Evolutionary conservation across 2,113 vertebrate genomes (phyloP).

Genomic region (Fregata magnificens): DNA sequence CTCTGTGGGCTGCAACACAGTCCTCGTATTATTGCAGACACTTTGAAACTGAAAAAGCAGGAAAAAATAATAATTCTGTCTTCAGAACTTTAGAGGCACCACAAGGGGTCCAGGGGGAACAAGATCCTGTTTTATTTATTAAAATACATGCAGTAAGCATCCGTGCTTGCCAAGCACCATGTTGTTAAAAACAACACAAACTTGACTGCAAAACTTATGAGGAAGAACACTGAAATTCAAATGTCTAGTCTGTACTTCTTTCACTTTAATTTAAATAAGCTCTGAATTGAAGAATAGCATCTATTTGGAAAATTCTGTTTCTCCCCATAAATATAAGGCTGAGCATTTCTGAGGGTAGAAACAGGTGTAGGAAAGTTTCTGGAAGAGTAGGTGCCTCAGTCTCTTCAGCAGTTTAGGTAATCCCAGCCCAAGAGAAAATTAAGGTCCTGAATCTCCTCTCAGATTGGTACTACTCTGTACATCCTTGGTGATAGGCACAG

Average conservation of each 20-base stretch:
- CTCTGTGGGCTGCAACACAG: neutral
- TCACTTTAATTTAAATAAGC: neutral
- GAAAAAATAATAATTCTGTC: neutral
- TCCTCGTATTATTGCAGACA: neutral
- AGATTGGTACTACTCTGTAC: neutral
- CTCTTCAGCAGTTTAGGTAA: neutral
- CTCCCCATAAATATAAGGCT: neutral
- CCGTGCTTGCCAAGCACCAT: rapidly evolving
- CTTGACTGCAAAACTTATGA: neutral
- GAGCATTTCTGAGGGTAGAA: neutral
- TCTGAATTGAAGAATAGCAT: neutral
- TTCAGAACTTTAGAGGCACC: neutral
- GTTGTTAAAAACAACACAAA: neutral
- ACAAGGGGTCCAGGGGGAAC: neutral
- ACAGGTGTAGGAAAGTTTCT: neutral
- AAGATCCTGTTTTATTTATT: neutral
- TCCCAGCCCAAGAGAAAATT: neutral
- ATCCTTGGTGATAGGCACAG: neutral
- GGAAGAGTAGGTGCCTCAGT: neutral
- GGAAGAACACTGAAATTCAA: neutral
- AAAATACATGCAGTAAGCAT: neutral
- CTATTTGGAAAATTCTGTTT: neutral
- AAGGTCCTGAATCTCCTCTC: neutral
- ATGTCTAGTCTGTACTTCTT: neutral
- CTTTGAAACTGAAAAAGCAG: neutral